phyloP scores from a whole-genome alignment of 2,888 invertebrate species.

The Agriopis leucophaearia region DNA sequence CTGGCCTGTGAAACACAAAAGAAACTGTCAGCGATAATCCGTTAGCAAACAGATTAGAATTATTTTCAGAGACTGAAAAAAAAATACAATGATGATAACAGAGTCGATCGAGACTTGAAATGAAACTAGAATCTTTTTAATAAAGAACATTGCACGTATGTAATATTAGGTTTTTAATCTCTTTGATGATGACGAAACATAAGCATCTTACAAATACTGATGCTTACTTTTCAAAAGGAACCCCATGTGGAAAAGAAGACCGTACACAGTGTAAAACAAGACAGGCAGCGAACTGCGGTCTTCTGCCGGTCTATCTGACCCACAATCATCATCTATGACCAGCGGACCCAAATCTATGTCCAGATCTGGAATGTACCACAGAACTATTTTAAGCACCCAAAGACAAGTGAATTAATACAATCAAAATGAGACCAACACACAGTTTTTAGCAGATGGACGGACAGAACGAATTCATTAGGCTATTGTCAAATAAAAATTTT shows the following conservation, averaged over 20 bases:
- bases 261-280: slow-evolving; percentile 81
- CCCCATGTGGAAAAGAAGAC: slow-evolving; percentile 84
- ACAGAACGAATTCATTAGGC: too few species aligned
- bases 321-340: slow-evolving; percentile 74
- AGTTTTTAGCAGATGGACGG: too few species aligned
- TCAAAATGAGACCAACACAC: background rate
- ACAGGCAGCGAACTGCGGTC: slow-evolving; percentile 76
- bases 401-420: background rate
- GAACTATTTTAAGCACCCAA: slow-evolving; percentile 30
- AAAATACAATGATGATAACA: too few species aligned
- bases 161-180: background rate
- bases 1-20: background rate
- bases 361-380: slow-evolving; percentile 77
- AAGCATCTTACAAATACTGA: slow-evolving; percentile 62
- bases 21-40: background rate
- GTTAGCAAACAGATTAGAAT: background rate
- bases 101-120: background rate
- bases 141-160: background rate
- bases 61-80: background rate
- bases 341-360: slow-evolving; percentile 77
- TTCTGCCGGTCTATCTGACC: slow-evolving; percentile 64
- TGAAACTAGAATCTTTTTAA: background rate
- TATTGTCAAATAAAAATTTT: too few species aligned
- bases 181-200: slow-evolving; percentile 25
- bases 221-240: slow-evolving; percentile 83